Percentiles rank a stretch among this genome's conserved stretches.
phyloP scores from a whole-genome alignment of 2,888 invertebrate species.

The Agrochola macilenta region DNA sequence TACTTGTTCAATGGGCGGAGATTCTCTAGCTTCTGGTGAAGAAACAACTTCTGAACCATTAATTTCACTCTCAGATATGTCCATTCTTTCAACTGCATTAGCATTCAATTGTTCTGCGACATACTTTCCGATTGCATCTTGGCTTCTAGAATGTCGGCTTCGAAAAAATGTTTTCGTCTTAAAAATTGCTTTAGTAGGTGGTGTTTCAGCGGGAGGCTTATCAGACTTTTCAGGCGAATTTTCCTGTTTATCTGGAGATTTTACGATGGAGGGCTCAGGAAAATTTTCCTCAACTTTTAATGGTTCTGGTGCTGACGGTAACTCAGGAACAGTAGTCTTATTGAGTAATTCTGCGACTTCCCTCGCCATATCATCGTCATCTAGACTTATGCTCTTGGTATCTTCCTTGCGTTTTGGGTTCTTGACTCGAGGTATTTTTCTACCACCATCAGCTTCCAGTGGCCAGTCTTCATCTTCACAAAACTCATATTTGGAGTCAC shows the following conservation, averaged over 20 bases:
- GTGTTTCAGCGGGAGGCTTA: constrained; percentile 71
- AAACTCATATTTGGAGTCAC: constrained; percentile 94
- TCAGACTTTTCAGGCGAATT: constrained; percentile 73
- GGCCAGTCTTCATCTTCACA: constrained; percentile 93
- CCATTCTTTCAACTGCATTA: constrained; percentile 86
- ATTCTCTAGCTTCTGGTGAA: constrained; percentile 84
- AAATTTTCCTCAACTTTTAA: constrained; percentile 90
- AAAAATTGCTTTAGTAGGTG: constrained; percentile 87
- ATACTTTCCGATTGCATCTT: constrained; percentile 89
- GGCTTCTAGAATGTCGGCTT: constrained; percentile 89
- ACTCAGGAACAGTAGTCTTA: constrained; percentile 90
- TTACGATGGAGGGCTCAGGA: constrained; percentile 88
- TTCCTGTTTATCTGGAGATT: constrained; percentile 87
- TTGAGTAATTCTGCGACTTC: constrained; percentile 92
- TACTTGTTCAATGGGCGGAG: constrained; percentile 87
- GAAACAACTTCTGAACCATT: constrained; percentile 84
- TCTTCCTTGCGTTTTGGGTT: constrained; percentile 86
- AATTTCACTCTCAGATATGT: constrained; percentile 82
- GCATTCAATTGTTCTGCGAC: constrained; percentile 88
- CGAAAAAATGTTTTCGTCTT: constrained; percentile 90
- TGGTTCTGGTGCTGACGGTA: constrained; percentile 89
- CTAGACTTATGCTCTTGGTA: constrained; percentile 83
- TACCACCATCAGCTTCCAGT: constrained; percentile 88
- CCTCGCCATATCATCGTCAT: constrained; percentile 87
- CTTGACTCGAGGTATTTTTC: constrained; percentile 92